phyloP scores from a whole-genome alignment of 2,888 invertebrate genomes.

The Torymus tubicola region DNA sequence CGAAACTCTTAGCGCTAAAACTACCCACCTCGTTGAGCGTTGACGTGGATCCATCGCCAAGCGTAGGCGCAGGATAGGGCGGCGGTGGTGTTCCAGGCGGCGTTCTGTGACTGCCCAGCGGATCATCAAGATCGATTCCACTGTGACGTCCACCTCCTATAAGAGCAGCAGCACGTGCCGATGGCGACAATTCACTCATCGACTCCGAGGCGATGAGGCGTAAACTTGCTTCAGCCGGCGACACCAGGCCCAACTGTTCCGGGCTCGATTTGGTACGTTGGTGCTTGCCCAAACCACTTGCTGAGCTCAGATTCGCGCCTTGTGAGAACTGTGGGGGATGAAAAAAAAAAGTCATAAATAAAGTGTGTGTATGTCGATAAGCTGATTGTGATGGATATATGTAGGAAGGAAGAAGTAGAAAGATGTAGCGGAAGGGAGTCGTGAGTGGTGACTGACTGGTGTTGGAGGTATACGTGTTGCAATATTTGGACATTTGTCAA shows the following conservation, averaged over 20 bases:
- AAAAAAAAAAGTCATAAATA: background rate
- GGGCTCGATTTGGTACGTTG: conserved; percentile 83
- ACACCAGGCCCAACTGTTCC: conserved; percentile 77
- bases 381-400: no score
- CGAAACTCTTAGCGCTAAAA: no score
- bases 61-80: conserved; percentile 82
- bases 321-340: conserved; percentile 71
- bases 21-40: conserved; percentile 67
- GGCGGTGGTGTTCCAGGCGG: conserved; percentile 94
- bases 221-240: conserved; percentile 75
- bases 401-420: no score
- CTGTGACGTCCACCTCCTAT: conserved; percentile 49
- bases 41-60: conserved; percentile 68
- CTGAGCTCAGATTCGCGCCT: conserved; percentile 70
- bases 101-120: conserved; percentile 76
- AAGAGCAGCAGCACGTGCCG: conserved; percentile 2
- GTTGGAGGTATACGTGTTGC: no score
- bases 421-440: no score
- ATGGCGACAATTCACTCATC: conserved; percentile 78
- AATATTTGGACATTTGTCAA: no score
- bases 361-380: no score
- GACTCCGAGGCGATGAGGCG: conserved; percentile 80
- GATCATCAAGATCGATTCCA: conserved; percentile 76
- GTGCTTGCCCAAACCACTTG: conserved; percentile 76
- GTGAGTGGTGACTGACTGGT: no score